Base-by-base conservation (phyloP, 2,797 vertebrate species). In the Gymnodraco acuticeps region DNA sequence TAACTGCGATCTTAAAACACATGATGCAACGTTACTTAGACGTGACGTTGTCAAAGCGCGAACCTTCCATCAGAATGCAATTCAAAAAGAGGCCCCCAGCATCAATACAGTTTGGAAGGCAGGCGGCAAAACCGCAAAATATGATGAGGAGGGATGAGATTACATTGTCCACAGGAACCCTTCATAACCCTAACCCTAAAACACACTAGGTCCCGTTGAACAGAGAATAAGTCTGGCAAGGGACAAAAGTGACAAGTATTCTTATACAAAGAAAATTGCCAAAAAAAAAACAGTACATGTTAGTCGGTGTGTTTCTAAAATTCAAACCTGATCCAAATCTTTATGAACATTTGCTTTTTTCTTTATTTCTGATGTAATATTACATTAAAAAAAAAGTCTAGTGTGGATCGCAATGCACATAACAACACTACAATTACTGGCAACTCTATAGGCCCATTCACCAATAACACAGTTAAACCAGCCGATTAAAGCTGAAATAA, bases 401-500 rank as follows among this genome's bases (percentile, higher is more conserved):
- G 27, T 27, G 27, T 62, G 53, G 62, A 73, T 85, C 70, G 78
- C 64, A 61, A 81, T 79, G 65, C 70, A 70, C 63, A 87, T 81
- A 87, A 89, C 75, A 86, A 70, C 64, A 73, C 70, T 75, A 75
- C 88, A 88, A 90, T 92, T 91, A 91, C 80, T 87, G 85, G 85
- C 85, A 89, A 86, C 81, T 87, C 85, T 86, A 88, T 87, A 86
- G 81, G 83, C 81, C 75, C 72, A 82, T 83, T 77, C 71, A 91
- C 84, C 82, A 88, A 90, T 88, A 89, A 89, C 75, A 85, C 55
- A 73, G 82, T 88, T 87, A 90, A 89, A 89, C 54, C 52, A 78
- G 58, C 59, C 79, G 69, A 90, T 91, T 90, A 88, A 91, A 91
- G 82, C 83, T 71, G 61, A 87, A 91, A 93, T 82, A 84, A 92